Conservation (phyloP, 2,113 vertebrate species). For the Odocoileus hemionus region DNA sequence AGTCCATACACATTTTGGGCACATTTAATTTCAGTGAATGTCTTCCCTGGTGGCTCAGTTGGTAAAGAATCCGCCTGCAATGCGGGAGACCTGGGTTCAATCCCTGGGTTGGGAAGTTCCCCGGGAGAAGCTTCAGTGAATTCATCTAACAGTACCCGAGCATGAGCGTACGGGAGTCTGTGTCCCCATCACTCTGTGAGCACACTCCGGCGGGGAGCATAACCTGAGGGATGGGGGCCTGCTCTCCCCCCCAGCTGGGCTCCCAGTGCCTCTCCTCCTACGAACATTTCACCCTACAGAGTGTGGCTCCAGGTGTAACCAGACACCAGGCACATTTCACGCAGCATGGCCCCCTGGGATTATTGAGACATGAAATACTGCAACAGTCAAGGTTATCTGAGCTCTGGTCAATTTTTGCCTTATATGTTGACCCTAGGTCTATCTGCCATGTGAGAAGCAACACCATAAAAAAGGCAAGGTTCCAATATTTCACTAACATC, state of each 20-base stretch:
- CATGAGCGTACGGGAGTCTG: rapidly evolving
- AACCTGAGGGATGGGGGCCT: neutral
- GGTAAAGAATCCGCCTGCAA: neutral
- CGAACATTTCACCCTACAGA: neutral
- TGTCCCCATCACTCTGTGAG: neutral
- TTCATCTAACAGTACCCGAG: neutral
- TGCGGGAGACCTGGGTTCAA: neutral
- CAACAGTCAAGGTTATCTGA: neutral
- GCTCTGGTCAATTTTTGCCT: neutral
- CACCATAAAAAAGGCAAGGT: neutral
- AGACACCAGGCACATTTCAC: neutral
- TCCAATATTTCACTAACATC: neutral
- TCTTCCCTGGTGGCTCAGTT: neutral
- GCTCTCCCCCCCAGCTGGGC: neutral
- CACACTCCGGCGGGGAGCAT: neutral
- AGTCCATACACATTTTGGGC: neutral
- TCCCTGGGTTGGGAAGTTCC: neutral
- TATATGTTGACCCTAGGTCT: neutral
- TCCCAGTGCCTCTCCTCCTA: neutral
- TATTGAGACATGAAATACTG: neutral
- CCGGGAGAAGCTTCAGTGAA: neutral
- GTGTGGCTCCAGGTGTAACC: no score
- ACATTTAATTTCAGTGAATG: neutral
- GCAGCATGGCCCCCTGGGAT: neutral
- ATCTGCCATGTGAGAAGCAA: neutral